Conservation (phyloP, 2,888 invertebrate genomes). For the Neocrepidodera transversa region DNA sequence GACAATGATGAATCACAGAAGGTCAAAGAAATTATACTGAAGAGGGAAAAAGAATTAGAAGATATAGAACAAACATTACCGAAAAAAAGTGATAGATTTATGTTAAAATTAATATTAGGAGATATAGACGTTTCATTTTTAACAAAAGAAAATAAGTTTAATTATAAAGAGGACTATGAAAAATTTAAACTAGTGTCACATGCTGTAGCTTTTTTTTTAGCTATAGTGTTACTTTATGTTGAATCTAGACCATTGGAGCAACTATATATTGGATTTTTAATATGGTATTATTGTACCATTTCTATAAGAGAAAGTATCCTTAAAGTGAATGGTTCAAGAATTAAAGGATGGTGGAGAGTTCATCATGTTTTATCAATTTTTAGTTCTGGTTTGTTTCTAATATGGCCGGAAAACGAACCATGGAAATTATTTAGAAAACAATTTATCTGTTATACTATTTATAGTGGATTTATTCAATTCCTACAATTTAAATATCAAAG, state of each 20-base stretch:
- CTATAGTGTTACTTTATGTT: conserved; percentile 70
- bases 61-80: conserved; percentile 92
- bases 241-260: conserved; percentile 77
- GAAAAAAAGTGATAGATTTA: conserved; percentile 85
- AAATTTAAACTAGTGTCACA: conserved; percentile 95
- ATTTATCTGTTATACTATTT: conserved; percentile 93
- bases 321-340: conserved; percentile 95
- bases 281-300: conserved; percentile 99
- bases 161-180: conserved; percentile 97
- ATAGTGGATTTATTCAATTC: conserved; percentile 74
- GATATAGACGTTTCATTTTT: conserved; percentile 95
- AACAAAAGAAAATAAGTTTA: conserved; percentile 87
- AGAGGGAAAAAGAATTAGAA: conserved; percentile 81
- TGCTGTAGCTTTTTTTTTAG: conserved; percentile 83
- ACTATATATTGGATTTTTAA: conserved; percentile 88
- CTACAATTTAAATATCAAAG: conserved; percentile 73
- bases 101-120: conserved; percentile 86
- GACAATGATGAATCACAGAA: conserved; percentile 20
- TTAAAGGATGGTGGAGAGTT: conserved; percentile 97
- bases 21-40: conserved; percentile 74
- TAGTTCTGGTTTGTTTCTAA: conserved; percentile 89
- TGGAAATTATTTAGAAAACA: conserved; percentile 89
- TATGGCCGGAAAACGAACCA: conserved; percentile 94
- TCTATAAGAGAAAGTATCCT: conserved; percentile 98
- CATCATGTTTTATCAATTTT: conserved; percentile 98